Evolutionary conservation across 2,113 vertebrate species (phyloP).

Genomic region (Toxotes jaculatrix): DNA sequence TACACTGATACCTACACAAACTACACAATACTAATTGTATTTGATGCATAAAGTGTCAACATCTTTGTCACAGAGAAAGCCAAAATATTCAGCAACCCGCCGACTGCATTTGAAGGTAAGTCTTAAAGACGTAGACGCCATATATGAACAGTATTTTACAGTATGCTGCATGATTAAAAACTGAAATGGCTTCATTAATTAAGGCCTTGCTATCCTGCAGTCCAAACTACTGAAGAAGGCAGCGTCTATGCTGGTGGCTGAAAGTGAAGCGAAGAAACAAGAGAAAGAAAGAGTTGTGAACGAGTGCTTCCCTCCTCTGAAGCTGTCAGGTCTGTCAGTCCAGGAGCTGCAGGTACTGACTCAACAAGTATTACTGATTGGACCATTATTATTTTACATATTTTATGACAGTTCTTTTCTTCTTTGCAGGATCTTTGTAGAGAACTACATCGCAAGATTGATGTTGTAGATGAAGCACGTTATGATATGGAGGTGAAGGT

Average conservation of each 20-base stretch:
- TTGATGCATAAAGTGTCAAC: background rate
- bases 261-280: constrained; percentile 70
- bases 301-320: constrained; percentile 76
- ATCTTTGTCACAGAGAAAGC: constrained; percentile 74
- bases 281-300: constrained; percentile 74
- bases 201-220: constrained; percentile 48
- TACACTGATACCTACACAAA: background rate
- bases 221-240: constrained; percentile 81
- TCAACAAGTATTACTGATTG: background rate
- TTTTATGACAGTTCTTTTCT: background rate
- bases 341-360: constrained; percentile 83
- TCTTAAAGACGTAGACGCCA: background rate
- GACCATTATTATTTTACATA: background rate
- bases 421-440: constrained; percentile 81
- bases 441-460: constrained; percentile 82
- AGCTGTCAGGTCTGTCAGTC: constrained; percentile 78
- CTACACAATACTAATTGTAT: background rate
- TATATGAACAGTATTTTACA: background rate
- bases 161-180: background rate
- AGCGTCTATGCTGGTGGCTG: constrained; percentile 76
- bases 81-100: constrained; percentile 81
- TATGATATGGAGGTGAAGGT: constrained; percentile 84
- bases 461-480: constrained; percentile 80
- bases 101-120: constrained; percentile 79
- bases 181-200: background rate